phyloP scores from a whole-genome alignment of 2,888 invertebrate genomes.

The Sphaerolaimus hirsutus region DNA sequence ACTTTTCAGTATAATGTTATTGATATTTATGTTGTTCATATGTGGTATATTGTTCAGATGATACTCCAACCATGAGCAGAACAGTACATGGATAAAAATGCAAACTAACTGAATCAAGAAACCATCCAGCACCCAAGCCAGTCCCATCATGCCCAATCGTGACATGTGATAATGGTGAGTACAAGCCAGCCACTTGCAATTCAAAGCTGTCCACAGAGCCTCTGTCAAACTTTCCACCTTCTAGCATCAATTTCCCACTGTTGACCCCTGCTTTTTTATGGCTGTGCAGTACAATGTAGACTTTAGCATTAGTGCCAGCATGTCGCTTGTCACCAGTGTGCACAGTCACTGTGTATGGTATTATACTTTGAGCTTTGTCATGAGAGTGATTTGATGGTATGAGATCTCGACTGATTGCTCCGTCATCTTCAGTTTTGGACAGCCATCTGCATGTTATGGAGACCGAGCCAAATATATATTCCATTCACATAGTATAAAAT shows the following conservation, averaged over 20 bases:
- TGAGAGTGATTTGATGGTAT: background rate
- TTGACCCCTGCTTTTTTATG: background rate
- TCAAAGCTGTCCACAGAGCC: background rate
- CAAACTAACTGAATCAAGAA: background rate
- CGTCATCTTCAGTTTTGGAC: background rate
- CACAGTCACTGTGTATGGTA: background rate
- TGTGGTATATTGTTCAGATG: too few species aligned
- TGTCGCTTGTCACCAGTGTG: slow-evolving; percentile 15
- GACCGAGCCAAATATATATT: too few species aligned
- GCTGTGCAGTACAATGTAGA: slow-evolving; percentile 26
- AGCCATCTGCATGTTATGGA: background rate
- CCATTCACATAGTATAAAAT: too few species aligned
- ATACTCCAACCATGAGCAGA: too few species aligned
- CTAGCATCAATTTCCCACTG: slow-evolving; percentile 12
- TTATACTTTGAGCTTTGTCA: background rate
- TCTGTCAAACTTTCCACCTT: slow-evolving; percentile 12
- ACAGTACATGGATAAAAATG: background rate
- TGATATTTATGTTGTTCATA: too few species aligned
- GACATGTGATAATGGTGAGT: background rate
- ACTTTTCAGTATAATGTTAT: too few species aligned
- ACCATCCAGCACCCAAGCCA: slow-evolving; percentile 10
- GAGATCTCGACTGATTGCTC: background rate
- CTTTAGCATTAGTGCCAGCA: slow-evolving; percentile 28
- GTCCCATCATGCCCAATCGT: slow-evolving; percentile 27
- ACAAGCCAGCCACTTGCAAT: background rate